Evolutionary conservation across 2,797 vertebrate genomes (phyloP).

Genomic region (Thripadectes ignobilis): DNA sequence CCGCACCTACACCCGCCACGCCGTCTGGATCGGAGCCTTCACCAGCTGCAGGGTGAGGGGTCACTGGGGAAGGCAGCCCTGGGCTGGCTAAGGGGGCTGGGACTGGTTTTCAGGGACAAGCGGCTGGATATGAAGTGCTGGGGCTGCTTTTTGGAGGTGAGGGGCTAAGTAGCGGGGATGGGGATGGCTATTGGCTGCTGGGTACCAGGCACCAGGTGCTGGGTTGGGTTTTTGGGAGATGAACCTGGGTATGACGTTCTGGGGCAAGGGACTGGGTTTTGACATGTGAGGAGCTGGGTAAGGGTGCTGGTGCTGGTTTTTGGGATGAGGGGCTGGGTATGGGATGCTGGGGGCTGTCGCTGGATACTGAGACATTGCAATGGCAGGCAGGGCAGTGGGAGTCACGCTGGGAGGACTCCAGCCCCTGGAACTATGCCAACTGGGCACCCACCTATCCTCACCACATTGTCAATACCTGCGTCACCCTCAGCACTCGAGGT

Average conservation of each 20-base stretch:
- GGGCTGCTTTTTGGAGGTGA: background rate
- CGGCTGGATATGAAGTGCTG: background rate
- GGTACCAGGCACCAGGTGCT: background rate
- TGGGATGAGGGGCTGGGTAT: too few species aligned
- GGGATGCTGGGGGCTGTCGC: background rate
- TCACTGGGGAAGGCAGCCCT: rapidly evolving
- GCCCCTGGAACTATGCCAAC: background rate
- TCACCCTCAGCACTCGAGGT: background rate
- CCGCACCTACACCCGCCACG: rapidly evolving
- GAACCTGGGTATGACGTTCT: background rate
- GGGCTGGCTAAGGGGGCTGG: background rate
- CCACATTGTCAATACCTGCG: background rate
- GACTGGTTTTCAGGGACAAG: background rate
- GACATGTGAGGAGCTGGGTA: background rate
- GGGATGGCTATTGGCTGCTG: background rate
- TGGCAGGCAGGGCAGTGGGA: background rate
- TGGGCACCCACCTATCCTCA: rapidly evolving
- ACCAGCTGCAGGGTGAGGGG: background rate
- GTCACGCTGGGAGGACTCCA: background rate
- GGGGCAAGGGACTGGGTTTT: background rate
- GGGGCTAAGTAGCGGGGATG: background rate
- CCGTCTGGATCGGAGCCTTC: conserved; percentile 35
- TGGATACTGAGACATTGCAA: background rate
- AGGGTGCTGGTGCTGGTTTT: background rate
- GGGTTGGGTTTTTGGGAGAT: too few species aligned